Evolutionary conservation across 2,797 vertebrate species (phyloP), one percentile per base, ranked within the genome.

Genomic region (Botia kubotai): DNA sequence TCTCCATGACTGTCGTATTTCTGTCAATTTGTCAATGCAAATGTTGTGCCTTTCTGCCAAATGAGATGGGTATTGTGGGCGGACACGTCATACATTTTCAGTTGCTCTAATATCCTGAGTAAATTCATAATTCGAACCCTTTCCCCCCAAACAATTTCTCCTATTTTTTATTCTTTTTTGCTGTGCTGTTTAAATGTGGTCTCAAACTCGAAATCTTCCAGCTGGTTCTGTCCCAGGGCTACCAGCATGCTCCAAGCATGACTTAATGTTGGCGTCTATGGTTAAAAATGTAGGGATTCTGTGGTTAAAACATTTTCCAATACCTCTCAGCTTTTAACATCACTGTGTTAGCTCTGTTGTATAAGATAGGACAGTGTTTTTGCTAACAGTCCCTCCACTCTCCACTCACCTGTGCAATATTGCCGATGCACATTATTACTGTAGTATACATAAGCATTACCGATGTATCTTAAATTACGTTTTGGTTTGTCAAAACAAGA

Each of bases 1-100:
- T 33, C 33, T 33, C 3, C 33, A 33, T 33, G 19, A 48, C 39
- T n/a, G 16, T 11, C 17, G 53, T 4, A 60, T 70, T 62, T 8
- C 43, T 78, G 17, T 60, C 17, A 19, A 13, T 46, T 60, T 50
- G 46, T 77, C 12, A 5, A 60, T 62, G 67, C 55, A 71, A 63
- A 70, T 58, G 13, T 33, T 60, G 17, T 69, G 66, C 6, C 53
- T 3, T 14, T 36, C 46, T 77, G 21, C 0, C 66, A 69, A 69
- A 77, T 46, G 14, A 19, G 33, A 68, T 14, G 6, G 36, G 67
- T 50, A 26, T 3, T 57, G 75, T 57, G 66, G 2, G 58, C 23
- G 52, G 11, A 60, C 17, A 60, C 19, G 10, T 29, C 52, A 19
- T 57, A 39, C 29, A 66, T 39, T 39, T 68, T 26, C 10, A 10